These are phyloP conservation scores for Cisticola juncidis DNA, from an alignment of 2,113 vertebrate species.

Conservation along the genomic window DNA sequence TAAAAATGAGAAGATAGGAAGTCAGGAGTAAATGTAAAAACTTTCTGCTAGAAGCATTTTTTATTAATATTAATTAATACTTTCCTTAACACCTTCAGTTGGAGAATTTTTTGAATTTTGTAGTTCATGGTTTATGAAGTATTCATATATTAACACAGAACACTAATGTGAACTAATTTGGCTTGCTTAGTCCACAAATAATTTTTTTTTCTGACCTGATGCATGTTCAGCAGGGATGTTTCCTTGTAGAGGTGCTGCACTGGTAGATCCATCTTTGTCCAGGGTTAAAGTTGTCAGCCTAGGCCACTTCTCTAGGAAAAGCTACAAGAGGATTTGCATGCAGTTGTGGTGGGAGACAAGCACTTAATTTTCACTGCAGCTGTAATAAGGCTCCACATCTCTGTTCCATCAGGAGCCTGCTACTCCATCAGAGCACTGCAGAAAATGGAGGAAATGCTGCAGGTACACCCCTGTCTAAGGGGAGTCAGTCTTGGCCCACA, in stretches of 20 bases:
- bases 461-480: neutral
- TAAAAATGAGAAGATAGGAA: constrained; percentile 13
- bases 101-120: constrained; percentile 42
- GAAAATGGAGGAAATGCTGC: neutral
- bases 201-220: neutral
- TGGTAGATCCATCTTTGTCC: neutral
- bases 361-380: neutral
- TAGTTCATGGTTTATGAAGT: neutral
- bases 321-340: neutral
- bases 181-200: neutral
- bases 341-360: neutral
- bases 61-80: constrained; percentile 32
- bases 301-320: neutral
- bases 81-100: constrained; percentile 48
- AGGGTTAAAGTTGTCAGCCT: neutral
- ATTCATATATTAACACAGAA: neutral
- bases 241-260: neutral
- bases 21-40: constrained; percentile 30
- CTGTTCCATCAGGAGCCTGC: neutral
- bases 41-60: neutral
- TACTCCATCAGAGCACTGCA: neutral
- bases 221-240: neutral
- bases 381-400: neutral
- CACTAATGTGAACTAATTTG: neutral
- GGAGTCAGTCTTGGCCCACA: neutral